Evolutionary conservation across 2,113 vertebrate genomes (phyloP), one percentile per base, ranked within the genome.

Genomic region (Nanorana parkeri): DNA sequence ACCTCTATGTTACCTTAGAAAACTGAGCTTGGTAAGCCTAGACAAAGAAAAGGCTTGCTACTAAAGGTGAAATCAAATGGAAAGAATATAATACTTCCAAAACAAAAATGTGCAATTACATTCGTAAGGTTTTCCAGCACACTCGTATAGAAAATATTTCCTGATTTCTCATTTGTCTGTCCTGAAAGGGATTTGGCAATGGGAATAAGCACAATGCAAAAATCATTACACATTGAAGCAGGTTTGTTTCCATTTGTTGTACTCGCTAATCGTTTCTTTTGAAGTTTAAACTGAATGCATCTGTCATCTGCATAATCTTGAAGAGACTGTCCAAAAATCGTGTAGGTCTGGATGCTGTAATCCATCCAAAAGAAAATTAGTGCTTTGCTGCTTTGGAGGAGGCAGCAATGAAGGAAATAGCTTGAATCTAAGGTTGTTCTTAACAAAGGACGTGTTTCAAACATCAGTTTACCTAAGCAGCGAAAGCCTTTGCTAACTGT

Each of bases 231-330:
- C 28, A 51, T 26, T 76, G n/a, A 76, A 51, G 36, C 73, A 63
- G 73, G 58, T 76, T 76, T 63, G 16, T 76, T 76, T 63, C 58
- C 32, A 47, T 76, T 58, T 51, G 73, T 61, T 63, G 21, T 64
- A 64, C 63, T 58, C 56, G 11, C 29, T 76, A 64, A 76, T 64
- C 29, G 23, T 76, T 76, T 61, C 47, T 58, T 63, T 76, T 63
- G 73, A 61, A 76, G 73, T 63, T 76, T 64, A 64, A 77, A 26
- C 32, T 77, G 24, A 77, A 65, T 77, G 60, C 60, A 77, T 65
- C 36, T 77, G 60, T 64, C 74, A 55, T 68, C 15, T 16, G 24
- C 24, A 68, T 36, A 32, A 23, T 79, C 52, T 68, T 68, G 2
- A 60, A 68, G 29, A 60, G 29, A 58, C n/a, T 60, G 20, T 79